Conservation (phyloP, 2,113 vertebrate species). For the Odobenus rosmarus region DNA sequence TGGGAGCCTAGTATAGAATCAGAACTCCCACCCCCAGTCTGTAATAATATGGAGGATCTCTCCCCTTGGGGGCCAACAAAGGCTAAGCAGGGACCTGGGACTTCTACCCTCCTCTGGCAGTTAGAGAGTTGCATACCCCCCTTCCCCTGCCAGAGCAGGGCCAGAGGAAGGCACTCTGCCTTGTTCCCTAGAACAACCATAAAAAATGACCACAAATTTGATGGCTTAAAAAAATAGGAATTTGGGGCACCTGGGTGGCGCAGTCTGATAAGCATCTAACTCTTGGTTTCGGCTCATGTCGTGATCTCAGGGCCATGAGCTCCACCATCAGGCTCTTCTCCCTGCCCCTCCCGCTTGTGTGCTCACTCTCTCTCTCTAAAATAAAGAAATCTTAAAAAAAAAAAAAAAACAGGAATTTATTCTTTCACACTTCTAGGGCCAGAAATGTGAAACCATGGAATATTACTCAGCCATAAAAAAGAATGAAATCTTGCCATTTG, state of each 20-base stretch:
- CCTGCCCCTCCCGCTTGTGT: neutral
- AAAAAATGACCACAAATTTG: neutral
- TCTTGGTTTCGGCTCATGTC: neutral
- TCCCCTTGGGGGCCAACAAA: neutral
- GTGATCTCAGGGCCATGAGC: neutral
- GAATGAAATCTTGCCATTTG: neutral
- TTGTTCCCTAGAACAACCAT: neutral
- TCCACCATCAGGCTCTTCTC: neutral
- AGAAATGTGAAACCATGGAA: neutral
- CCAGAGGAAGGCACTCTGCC: neutral
- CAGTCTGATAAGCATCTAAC: neutral
- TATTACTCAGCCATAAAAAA: neutral
- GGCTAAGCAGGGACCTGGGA: neutral
- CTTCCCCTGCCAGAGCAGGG: neutral
- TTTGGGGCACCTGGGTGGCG: neutral
- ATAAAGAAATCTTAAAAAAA: neutral
- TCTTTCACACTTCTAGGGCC: neutral
- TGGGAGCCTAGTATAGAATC: neutral
- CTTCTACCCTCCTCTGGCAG: neutral
- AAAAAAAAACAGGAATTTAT: neutral
- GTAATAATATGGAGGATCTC: rapidly evolving
- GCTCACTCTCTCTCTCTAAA: neutral
- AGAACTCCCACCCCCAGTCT: neutral
- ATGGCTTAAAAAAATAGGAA: neutral
- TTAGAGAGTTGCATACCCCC: too few relatives aligned